These are phyloP conservation scores for Lithophane ornitopus DNA, from an alignment of 2,888 invertebrate genomes.

Conservation along the genomic window DNA sequence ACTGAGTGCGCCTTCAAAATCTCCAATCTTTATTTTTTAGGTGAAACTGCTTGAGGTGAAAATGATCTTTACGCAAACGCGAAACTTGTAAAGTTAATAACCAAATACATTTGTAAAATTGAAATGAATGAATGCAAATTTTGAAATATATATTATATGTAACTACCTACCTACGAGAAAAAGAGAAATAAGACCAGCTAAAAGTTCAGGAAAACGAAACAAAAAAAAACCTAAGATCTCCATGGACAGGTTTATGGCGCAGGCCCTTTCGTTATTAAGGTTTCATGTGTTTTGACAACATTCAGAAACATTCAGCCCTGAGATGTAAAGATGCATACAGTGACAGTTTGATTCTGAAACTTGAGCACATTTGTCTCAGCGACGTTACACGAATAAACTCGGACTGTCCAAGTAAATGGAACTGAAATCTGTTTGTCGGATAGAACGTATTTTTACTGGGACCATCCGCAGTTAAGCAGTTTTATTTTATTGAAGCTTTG, in stretches of 20 bases:
- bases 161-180: neutral
- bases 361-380: conserved; percentile 29
- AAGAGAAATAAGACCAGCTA: neutral
- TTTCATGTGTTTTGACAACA: neutral
- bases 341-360: conserved; percentile 17
- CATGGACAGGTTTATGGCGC: neutral
- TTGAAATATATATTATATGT: too few relatives aligned
- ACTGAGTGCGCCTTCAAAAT: too few relatives aligned
- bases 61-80: too few relatives aligned
- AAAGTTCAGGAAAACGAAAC: neutral
- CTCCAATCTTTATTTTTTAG: too few relatives aligned
- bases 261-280: neutral
- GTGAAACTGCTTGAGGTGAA: too few relatives aligned
- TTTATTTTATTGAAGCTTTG: conserved; percentile 1
- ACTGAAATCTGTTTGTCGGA: conserved; percentile 10
- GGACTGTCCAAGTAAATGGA: conserved; percentile 29
- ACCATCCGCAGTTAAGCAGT: neutral
- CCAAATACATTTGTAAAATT: too few relatives aligned
- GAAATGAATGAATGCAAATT: too few relatives aligned
- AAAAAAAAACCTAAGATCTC: neutral
- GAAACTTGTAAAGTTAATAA: too few relatives aligned
- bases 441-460: neutral
- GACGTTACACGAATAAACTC: conserved; percentile 32
- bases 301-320: neutral
- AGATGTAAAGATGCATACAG: neutral